These are phyloP conservation scores for Bombus pascuorum DNA, from an alignment of 1,140 invertebrate genomes.

Conservation along the genomic window DNA sequence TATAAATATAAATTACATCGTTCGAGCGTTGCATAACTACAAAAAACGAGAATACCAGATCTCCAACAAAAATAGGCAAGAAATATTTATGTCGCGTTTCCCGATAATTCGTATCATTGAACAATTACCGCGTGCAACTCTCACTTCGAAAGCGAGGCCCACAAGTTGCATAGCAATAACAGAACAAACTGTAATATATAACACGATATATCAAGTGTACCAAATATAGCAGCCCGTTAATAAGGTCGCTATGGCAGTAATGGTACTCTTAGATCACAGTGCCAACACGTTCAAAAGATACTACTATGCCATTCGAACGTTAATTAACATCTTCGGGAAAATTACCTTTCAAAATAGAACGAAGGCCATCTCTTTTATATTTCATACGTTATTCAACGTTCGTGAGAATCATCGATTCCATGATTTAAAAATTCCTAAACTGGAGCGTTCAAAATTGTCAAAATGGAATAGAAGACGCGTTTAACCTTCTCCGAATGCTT, in stretches of 20 bases:
- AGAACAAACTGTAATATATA: neutral
- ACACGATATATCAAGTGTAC: slow-evolving; percentile 10
- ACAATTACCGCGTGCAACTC: neutral
- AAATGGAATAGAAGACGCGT: no score
- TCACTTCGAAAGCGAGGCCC: neutral
- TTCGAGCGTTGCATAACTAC: neutral
- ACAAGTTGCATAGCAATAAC: no score
- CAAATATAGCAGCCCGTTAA: slow-evolving; percentile 7
- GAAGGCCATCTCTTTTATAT: no score
- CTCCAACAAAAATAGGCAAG: neutral
- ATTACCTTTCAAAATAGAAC: neutral
- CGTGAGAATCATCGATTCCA: no score
- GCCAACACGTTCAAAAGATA: neutral
- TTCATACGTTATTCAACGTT: neutral
- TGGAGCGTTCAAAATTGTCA: no score
- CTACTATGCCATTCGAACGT: neutral
- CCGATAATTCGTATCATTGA: neutral
- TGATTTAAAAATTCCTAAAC: no score
- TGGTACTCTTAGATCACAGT: slow-evolving; percentile 4
- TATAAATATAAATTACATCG: neutral
- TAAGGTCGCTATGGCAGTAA: neutral
- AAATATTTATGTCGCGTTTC: neutral
- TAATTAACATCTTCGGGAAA: neutral
- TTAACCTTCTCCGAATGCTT: no score
- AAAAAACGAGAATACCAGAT: neutral